phyloP scores from a whole-genome alignment of 2,888 invertebrate species.

The Meta bourneti region DNA sequence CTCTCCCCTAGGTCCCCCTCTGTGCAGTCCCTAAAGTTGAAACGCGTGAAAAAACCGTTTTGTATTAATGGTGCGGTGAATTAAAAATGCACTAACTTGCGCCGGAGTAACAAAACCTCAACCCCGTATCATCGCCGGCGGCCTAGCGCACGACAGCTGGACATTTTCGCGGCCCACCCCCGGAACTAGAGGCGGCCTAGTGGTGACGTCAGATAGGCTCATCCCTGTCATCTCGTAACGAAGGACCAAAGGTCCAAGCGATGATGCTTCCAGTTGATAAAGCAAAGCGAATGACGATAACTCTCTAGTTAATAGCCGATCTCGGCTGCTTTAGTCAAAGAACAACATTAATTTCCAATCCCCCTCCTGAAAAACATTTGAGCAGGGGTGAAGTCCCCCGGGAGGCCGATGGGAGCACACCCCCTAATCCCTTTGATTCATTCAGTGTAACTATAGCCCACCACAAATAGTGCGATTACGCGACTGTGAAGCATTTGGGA shows the following conservation, averaged over 20 bases:
- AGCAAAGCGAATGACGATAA: slow-evolving; percentile 73
- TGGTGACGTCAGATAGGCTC: slow-evolving; percentile 62
- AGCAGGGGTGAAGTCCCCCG: slow-evolving; percentile 14
- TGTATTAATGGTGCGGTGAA: slow-evolving; percentile 65
- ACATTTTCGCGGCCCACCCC: slow-evolving; percentile 55
- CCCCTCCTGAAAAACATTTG: slow-evolving; percentile 60
- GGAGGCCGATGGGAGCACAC: slow-evolving; percentile 35
- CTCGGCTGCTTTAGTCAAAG: slow-evolving; percentile 66
- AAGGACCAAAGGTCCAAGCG: slow-evolving; percentile 67
- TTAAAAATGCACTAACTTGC: slow-evolving; percentile 68
- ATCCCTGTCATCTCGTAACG: slow-evolving; percentile 61
- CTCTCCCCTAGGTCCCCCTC: not conserved
- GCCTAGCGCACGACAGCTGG: slow-evolving; percentile 66
- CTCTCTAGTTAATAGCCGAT: slow-evolving; percentile 74
- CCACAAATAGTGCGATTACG: slow-evolving; percentile 75
- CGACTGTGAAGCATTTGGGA: slow-evolving; percentile 45
- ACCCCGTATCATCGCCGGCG: slow-evolving; percentile 43
- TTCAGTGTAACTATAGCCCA: slow-evolving; percentile 71
- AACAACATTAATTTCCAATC: slow-evolving; percentile 75
- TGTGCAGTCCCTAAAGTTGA: slow-evolving; percentile 27
- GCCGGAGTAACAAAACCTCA: slow-evolving; percentile 63
- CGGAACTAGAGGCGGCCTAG: not conserved
- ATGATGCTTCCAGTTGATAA: slow-evolving; percentile 71
- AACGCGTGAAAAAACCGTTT: slow-evolving; percentile 69
- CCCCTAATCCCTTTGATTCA: slow-evolving; percentile 74